Base-by-base conservation (phyloP, 2,113 vertebrate species). In the Syngnathus typhle region DNA sequence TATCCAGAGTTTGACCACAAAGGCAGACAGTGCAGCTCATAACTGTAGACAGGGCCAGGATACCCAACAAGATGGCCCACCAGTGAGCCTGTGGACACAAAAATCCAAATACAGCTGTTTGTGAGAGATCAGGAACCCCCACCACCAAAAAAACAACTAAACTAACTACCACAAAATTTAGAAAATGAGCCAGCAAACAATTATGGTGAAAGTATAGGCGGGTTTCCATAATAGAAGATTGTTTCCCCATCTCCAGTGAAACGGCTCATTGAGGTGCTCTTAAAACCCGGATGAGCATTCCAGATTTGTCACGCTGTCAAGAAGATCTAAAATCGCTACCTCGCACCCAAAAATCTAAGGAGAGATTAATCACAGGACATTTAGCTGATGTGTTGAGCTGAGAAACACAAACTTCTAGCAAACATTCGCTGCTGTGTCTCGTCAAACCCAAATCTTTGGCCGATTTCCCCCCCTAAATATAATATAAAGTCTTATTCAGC, bases 31-130 rank as follows among this genome's bases (percentile, higher is more conserved):
- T 91, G 69, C 87, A 82, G 18, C 88, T 89, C 91, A 93, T 93
- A 66, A 91, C 44, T 2, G 72, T 89, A 16, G 89, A 91, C 27
- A 92, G 38, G 0, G 71, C 70, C 65, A 93, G 84, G 67, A 93
- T 86, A 23, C 72, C 86, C 59, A 92, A 63, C 54, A 94, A 87
- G n/a, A 89, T 88, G 38, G 76, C 88, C 90, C 92, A 93, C 91
- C 91, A 93, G 27, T 88, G 56, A 44, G 80, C 89, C 92, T 92
- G 75, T 23, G 64, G 46, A 65, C 64, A 68, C 47, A 27, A 73
- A 0, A 46, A 69, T n/a, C 3, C 8, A 60, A 6, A 21, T 21
- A 21, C 3, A 3, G 27, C 27, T 32, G 27, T 41, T 60, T 21
- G 19, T n/a, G 18, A 5, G 8, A 8, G 9, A 9, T 60, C 16